Base-by-base conservation (phyloP, 2,113 vertebrate species). In the Morone saxatilis region DNA sequence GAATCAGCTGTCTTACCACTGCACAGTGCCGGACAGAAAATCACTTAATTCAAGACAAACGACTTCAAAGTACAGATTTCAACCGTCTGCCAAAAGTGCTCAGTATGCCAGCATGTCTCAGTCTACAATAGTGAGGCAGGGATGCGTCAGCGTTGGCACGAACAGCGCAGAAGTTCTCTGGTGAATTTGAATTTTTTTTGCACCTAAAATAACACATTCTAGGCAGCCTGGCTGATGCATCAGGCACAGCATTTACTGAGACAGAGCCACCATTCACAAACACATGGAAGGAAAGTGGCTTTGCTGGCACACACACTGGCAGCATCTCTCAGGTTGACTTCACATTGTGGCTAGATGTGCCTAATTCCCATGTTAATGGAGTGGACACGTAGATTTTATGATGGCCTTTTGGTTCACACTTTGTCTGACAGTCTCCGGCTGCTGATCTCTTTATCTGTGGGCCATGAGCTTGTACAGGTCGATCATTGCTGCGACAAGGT, bases 161-260 rank as follows among this genome's bases (percentile, higher is more conserved):
- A 91, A 91, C 81, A 56, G 68, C 25, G 72, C 80, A 80, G 43
- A 89, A 88, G 80, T 91, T 90, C 84, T 91, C 81, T 83, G 62
- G 86, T 91, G 87, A 91, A 90, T 93, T 84, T 71, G 70, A 87
- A 54, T 90, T 75, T 74, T 76, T 91, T 59, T 89, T 81, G 76
- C 88, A 88, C 90, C 89, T 88, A 83, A 91, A 93, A 92, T 91
- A 93, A 93, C 91, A 89, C 90, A 87, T 89, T 79, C 56, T 20
- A 57, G 60, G 69, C 54, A 89, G 81, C 62, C 81, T 76, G 80
- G 79, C 80, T 88, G 84, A 88, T 84, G 86, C 81, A 90, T 79
- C 66, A 71, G 68, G 66, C 59, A 25, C 79, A 48, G 66, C 87
- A 54, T 86, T 90, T 63, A 51, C 77, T 54, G 56, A 88, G 85